These are phyloP conservation scores for Vulpes lagopus DNA, from an alignment of 2,113 vertebrate species.

Conservation along the genomic window DNA sequence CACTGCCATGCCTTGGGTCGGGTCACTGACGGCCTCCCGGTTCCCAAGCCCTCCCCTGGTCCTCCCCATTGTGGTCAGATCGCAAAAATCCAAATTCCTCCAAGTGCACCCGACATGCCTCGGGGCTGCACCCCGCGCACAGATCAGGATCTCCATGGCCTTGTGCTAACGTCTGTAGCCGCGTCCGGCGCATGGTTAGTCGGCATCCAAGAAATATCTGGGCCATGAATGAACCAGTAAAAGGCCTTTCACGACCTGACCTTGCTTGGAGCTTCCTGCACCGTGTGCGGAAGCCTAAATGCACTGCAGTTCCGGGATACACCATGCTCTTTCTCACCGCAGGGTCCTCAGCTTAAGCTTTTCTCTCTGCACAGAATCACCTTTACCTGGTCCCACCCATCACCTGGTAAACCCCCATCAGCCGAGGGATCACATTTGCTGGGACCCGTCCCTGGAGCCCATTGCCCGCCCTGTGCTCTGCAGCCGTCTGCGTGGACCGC, in stretches of 20 bases:
- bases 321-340: not conserved
- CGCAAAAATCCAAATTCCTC: not conserved
- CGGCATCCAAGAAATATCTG: not conserved
- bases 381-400: not conserved
- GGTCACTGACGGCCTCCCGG: not conserved
- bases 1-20: not conserved
- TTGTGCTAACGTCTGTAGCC: fast-evolving
- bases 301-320: not conserved
- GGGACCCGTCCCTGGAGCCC: not conserved
- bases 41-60: not conserved
- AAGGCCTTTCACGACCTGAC: not conserved
- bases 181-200: fast-evolving
- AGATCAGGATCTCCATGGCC: not conserved
- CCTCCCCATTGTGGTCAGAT: not conserved
- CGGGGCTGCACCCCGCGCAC: not conserved
- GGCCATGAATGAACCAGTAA: not conserved
- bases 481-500: fast-evolving
- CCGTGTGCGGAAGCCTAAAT: not conserved
- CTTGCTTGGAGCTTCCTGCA: not conserved
- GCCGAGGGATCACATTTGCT: not conserved
- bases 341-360: not conserved
- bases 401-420: not conserved
- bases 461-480: too few species aligned
- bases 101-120: not conserved
- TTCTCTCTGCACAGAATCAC: not conserved